Percentiles rank a stretch among this genome's conserved stretches.
Conservation (phyloP, 1,140 invertebrate species). For the Heliothis subflexa region DNA sequence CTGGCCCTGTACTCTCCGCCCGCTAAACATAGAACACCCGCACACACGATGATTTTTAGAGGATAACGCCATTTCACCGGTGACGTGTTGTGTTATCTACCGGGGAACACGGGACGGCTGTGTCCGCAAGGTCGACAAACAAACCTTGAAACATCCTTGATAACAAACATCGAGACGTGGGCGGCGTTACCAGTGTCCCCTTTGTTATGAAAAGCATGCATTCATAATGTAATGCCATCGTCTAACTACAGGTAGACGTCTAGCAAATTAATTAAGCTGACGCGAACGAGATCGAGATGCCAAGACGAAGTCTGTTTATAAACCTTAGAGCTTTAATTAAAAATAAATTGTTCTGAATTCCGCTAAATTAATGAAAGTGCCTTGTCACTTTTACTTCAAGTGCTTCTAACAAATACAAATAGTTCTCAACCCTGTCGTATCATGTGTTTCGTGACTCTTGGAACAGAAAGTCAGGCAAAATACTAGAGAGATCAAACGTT, state of each 20-base stretch:
- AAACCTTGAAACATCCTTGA: slow-evolving; percentile 63
- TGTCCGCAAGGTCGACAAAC: slow-evolving; percentile 72
- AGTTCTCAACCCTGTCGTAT: too few relatives aligned
- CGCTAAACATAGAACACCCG: slow-evolving; percentile 73
- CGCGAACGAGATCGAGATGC: neutral
- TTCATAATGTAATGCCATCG: neutral
- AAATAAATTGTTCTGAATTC: too few relatives aligned
- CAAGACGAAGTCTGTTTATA: slow-evolving; percentile 7
- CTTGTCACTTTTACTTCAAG: too few relatives aligned
- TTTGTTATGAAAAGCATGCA: slow-evolving; percentile 17
- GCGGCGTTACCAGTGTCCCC: neutral
- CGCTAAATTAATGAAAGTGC: too few relatives aligned
- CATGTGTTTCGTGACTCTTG: too few relatives aligned
- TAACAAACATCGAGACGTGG: neutral
- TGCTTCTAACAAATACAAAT: too few relatives aligned
- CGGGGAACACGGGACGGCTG: slow-evolving; percentile 58
- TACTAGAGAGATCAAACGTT: too few relatives aligned
- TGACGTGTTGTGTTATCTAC: slow-evolving; percentile 66
- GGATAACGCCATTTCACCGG: slow-evolving; percentile 72
- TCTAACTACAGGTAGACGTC: neutral
- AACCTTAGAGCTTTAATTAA: neutral
- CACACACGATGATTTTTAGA: slow-evolving; percentile 53
- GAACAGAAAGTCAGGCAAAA: too few relatives aligned
- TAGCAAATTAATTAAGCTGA: slow-evolving; percentile 2
- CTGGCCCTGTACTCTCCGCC: slow-evolving; percentile 55